Percentiles rank a stretch among this genome's conserved stretches.
These are phyloP conservation scores for Esperia sulphurella DNA, from an alignment of 2,888 invertebrate species.

Conservation along the genomic window DNA sequence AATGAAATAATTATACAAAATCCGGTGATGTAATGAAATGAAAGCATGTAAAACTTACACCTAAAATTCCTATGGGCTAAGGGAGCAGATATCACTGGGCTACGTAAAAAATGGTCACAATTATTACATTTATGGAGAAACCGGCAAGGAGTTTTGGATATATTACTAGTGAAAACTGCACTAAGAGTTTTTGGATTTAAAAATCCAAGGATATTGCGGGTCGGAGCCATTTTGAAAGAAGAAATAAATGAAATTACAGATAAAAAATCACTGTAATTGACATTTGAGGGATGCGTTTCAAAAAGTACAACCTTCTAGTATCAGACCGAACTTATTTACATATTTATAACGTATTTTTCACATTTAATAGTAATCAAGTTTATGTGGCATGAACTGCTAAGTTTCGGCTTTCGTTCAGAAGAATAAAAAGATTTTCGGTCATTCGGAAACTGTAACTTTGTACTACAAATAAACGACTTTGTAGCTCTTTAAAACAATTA, in stretches of 20 bases:
- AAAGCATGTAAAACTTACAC: slow-evolving; percentile 71
- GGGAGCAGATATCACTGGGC: slow-evolving; percentile 46
- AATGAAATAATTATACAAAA: slow-evolving; percentile 2
- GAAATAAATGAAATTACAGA: slow-evolving; percentile 25
- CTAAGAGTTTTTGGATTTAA: slow-evolving; percentile 78
- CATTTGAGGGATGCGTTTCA: not conserved
- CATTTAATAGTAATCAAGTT: no score
- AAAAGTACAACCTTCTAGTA: no score
- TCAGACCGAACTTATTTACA: no score
- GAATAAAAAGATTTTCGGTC: no score
- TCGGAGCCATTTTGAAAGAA: slow-evolving; percentile 78
- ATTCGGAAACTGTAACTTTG: no score
- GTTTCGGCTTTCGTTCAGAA: no score
- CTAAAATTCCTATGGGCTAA: slow-evolving; percentile 54
- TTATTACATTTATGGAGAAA: slow-evolving; percentile 73
- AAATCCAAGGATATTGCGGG: slow-evolving; percentile 80
- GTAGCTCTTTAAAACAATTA: no score
- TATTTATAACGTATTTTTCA: no score
- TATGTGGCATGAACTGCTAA: no score
- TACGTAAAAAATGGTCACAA: slow-evolving; percentile 56
- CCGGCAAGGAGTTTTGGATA: slow-evolving; percentile 69
- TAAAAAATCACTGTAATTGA: slow-evolving; percentile 8
- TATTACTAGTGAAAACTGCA: slow-evolving; percentile 68
- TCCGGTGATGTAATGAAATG: slow-evolving; percentile 75
- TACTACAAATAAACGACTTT: no score